Conservation (phyloP, 53 echinoderm and acorn worm species). For the Temnopleurus reevesii region DNA sequence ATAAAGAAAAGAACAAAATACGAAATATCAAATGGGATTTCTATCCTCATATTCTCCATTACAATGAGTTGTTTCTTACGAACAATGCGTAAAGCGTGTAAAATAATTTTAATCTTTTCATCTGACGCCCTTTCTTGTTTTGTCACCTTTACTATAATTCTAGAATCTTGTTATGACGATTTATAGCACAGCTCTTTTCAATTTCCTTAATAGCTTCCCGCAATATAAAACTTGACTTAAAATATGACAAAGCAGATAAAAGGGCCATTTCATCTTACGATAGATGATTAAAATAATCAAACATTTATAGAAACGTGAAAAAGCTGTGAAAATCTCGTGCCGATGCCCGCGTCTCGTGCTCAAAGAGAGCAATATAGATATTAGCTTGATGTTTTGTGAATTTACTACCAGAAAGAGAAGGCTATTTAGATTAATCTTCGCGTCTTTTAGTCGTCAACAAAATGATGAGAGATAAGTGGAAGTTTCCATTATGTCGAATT, state of each 20-base stretch:
- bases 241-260: background rate
- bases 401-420: conserved; percentile 17
- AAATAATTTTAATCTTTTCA: background rate
- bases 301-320: conserved; percentile 30
- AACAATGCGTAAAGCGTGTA: no score
- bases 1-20: no score
- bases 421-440: conserved; percentile 30
- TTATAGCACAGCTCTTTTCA: background rate
- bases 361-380: conserved; percentile 32
- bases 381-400: conserved; percentile 23
- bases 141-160: background rate
- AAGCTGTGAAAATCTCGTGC: background rate
- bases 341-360: background rate
- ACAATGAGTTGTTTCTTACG: no score
- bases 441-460: conserved; percentile 10
- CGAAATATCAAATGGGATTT: no score
- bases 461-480: conserved; percentile 11
- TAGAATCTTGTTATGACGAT: conserved; percentile 5
- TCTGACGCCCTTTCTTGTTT: background rate
- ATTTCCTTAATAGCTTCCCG: conserved; percentile 13
- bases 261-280: background rate
- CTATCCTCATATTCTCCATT: no score
- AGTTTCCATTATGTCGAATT: conserved; percentile 7
- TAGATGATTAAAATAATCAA: conserved; percentile 44
- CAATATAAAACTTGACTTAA: background rate